Base-by-base conservation (phyloP, 2,888 invertebrate genomes). In the Archips crataeganus region DNA sequence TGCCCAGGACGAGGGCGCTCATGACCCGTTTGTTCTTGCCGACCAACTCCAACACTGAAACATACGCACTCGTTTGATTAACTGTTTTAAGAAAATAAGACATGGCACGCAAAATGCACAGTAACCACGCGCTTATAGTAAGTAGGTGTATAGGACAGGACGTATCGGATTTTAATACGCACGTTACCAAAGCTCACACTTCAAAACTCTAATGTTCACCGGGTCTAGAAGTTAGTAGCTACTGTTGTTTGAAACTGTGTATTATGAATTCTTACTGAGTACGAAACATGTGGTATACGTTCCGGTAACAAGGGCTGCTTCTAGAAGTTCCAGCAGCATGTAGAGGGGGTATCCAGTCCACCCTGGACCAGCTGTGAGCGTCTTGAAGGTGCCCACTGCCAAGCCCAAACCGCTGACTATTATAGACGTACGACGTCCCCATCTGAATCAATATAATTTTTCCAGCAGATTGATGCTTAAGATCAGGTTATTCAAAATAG, bases 211-310 rank as follows among this genome's bases (percentile, higher is more conserved):
- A 39, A 39, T 39, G 6, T 39, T 39, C 6, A 39, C 39, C 39
- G 5, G 6, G 39, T 39, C 39, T 3, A 39, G 39, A 39, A 39
- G 39, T 39, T 4, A 36, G 36, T 4, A 36, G 0, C 36, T 4
- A 2, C 2, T 3, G 36, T 36, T 36, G 36, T 36, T 36, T 36
- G 2, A 36, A 36, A 36, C 39, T 6, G 39, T 39, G 39, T 5
- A 5, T 39, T 6, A 39, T 39, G 6, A 39, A 54, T 62, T 47
- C 67, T 66, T 62, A 68, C 72, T 65, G 0, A 93, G 84, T 51
- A 94, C 90, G 75, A 92, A 93, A 3, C 87, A 90, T 0, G 93
- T 89, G 75, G 87, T 90, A 79, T 93, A 94, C 47, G 92, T 86
- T 1, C 93, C 93, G 0, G 88, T 89, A 8, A 89, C 92, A 2